These are phyloP conservation scores for Epinotia demarniana DNA, from an alignment of 2,888 invertebrate genomes.

Conservation along the genomic window DNA sequence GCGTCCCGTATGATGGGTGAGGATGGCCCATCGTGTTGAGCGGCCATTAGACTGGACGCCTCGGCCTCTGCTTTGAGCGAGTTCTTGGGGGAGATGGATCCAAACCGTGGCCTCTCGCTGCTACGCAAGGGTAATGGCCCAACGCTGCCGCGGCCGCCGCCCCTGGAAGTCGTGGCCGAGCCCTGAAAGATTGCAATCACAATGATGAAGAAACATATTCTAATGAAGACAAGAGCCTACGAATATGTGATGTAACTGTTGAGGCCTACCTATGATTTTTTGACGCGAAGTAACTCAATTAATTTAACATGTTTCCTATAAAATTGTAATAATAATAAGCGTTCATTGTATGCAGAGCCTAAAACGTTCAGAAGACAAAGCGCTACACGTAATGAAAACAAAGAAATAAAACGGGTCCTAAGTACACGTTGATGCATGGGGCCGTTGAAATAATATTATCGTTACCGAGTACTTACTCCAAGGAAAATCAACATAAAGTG, in stretches of 20 bases:
- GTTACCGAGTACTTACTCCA: conserved; percentile 81
- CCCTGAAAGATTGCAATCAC: neutral
- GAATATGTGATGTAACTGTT: no score
- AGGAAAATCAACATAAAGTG: conserved; percentile 85
- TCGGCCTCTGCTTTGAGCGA: no score
- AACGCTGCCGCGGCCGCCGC: no score
- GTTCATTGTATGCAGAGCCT: conserved; percentile 41
- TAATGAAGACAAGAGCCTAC: neutral
- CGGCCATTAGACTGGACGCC: no score
- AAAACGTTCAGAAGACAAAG: conserved; percentile 52
- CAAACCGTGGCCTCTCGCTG: no score
- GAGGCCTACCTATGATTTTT: neutral
- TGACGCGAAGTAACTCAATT: neutral
- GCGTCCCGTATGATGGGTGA: no score
- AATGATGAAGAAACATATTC: neutral
- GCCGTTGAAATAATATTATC: conserved; percentile 84
- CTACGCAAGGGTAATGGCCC: no score
- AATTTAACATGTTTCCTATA: neutral
- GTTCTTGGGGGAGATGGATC: no score
- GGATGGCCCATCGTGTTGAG: no score
- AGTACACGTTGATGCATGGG: conserved; percentile 76
- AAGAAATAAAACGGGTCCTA: conserved; percentile 72
- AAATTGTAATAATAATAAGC: conserved; percentile 49
- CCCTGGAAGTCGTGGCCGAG: neutral
- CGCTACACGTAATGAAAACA: conserved; percentile 68